Evolutionary conservation across 2,888 invertebrate genomes (phyloP), one percentile per base, ranked within the genome.

Genomic region (Lycaena phlaeas): DNA sequence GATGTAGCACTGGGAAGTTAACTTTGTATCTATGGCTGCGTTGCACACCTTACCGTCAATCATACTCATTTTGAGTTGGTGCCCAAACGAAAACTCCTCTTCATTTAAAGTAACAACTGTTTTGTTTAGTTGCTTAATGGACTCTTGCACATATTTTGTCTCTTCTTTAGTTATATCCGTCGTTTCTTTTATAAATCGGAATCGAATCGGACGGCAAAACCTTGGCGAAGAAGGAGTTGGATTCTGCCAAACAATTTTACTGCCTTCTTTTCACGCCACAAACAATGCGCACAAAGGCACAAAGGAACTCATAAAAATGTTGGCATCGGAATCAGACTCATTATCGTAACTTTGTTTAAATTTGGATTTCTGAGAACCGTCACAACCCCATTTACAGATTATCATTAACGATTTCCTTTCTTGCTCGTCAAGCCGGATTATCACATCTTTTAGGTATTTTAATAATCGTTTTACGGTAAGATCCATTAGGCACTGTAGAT

Each of bases 41-140:
- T 67, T 64, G 42, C 54, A 61, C 0, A 64, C 57, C 44, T 65
- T 66, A 2, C 51, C 61, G 42, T 63, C 59, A 2, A 63, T 44
- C 57, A 57, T 57, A 28, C 55, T 53, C 36, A 45, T 37, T 15
- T 15, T 40, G 4, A 34, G 27, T 17, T 2, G 27, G 25, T 42
- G 30, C 12, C n/a, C 15, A n/a, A 43, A 7, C 17, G 26, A 37
- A 30, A 30, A 40, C 26, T 40, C 25, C 6, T 40, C 15, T 14
- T 17, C 40, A 22, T 26, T 28, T 14, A 40, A 18, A 10, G 4
- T 12, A 14, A 40, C 18, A 6, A 26, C 37, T 30, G 37, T 42
- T 18, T 6, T 22, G n/a, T n/a, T 14, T 31, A 43, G 37, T 14
- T 10, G 26, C 2, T 18, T 30, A 7, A 39, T 37, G 11, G 41